phyloP scores from a whole-genome alignment of 2,797 vertebrate species.

The Mus spretus region DNA sequence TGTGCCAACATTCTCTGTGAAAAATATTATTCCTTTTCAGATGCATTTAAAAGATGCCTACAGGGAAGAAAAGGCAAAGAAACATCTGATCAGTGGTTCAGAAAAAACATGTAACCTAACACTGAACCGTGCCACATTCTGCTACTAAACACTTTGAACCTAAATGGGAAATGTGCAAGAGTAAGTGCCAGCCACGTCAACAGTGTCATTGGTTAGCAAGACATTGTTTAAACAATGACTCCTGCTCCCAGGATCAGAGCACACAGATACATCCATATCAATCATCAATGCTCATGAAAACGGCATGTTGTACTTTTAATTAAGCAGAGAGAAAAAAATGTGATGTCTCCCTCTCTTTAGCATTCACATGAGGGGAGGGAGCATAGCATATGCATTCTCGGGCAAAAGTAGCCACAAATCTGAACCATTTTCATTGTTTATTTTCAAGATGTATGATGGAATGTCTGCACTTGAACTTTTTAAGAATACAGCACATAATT shows the following conservation, averaged over 20 bases:
- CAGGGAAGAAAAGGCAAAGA: neutral
- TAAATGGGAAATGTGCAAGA: neutral
- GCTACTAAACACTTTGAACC: neutral
- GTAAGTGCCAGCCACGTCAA: conserved; percentile 17
- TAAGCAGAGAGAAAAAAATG: neutral
- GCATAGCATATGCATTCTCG: neutral
- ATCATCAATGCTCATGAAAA: conserved; percentile 57
- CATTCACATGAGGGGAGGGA: neutral
- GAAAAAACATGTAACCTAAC: conserved; percentile 22
- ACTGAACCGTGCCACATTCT: neutral
- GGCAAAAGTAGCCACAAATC: neutral
- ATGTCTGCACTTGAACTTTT: neutral
- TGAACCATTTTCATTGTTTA: neutral
- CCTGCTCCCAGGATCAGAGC: neutral
- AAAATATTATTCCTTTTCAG: conserved; percentile 44
- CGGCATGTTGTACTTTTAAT: neutral
- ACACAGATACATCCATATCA: neutral
- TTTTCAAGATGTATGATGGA: neutral
- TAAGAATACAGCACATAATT: neutral
- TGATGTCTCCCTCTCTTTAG: conserved; percentile 1
- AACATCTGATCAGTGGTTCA: neutral
- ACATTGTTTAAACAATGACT: conserved; percentile 55
- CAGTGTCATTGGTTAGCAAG: conserved; percentile 53
- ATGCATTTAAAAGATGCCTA: conserved; percentile 1
- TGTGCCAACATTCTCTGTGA: neutral